Conservation (phyloP, 2,888 invertebrate genomes). For the Sarcophaga rosellei region DNA sequence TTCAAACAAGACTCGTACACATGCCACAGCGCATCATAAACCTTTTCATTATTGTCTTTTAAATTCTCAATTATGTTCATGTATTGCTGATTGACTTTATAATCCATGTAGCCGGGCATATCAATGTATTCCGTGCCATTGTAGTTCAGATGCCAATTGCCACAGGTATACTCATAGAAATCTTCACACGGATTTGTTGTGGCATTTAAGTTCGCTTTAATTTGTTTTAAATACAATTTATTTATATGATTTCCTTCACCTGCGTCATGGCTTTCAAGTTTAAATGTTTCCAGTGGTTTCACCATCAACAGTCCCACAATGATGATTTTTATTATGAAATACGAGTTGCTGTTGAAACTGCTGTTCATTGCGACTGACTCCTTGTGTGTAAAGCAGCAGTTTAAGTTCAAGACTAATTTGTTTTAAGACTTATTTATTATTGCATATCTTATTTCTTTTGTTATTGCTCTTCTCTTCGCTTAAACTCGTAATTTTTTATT, state of each 20-base stretch:
- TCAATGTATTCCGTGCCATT: conserved; percentile 72
- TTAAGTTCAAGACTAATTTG: conserved; percentile 60
- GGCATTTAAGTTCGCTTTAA: conserved; percentile 72
- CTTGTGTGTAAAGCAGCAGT: conserved; percentile 34
- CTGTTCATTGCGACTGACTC: conserved; percentile 44
- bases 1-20: conserved; percentile 72
- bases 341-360: not conserved
- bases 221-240: conserved; percentile 68
- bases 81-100: conserved; percentile 73
- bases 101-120: conserved; percentile 76
- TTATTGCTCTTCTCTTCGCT: not conserved
- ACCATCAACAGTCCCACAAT: not conserved
- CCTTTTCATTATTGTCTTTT: conserved; percentile 18
- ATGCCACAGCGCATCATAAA: conserved; percentile 69
- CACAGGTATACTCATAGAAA: conserved; percentile 75
- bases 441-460: not conserved
- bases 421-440: conserved; percentile 35
- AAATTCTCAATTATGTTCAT: conserved; percentile 62
- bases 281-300: not conserved
- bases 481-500: not conserved
- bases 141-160: conserved; percentile 74
- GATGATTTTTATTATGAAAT: conserved; percentile 31
- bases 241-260: conserved; percentile 44
- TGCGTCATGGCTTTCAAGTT: conserved; percentile 1
- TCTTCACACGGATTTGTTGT: conserved; percentile 74